These are phyloP conservation scores for Eriocheir sinensis DNA, from an alignment of 1,140 invertebrate species.

Conservation along the genomic window DNA sequence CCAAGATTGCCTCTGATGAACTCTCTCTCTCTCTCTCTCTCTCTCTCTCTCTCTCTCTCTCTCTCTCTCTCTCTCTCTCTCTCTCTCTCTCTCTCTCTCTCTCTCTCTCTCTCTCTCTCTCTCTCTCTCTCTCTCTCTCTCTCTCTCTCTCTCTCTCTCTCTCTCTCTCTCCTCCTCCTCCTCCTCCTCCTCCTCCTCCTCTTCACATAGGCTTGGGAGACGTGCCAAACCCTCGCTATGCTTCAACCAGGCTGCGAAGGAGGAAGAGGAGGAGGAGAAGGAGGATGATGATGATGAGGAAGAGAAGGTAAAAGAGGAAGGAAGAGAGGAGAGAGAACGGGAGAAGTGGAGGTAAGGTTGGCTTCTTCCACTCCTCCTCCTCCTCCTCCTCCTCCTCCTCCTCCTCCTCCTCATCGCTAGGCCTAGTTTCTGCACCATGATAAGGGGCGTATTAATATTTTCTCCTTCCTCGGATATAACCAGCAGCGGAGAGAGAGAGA, in stretches of 20 bases:
- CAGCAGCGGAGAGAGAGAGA: not conserved
- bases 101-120: constrained; percentile 4
- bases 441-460: constrained; percentile 17
- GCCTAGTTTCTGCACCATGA: not conserved
- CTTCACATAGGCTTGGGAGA: not conserved
- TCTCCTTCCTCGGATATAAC: not conserved
- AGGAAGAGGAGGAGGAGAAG: not conserved
- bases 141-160: too few relatives aligned
- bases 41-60: constrained; percentile 40
- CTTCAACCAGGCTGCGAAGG: not conserved
- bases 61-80: constrained; percentile 57
- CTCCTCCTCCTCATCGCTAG: not conserved
- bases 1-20: not conserved
- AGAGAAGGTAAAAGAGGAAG: too few relatives aligned
- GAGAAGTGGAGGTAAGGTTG: too few relatives aligned
- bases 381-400: too few relatives aligned
- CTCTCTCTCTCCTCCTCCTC: too few relatives aligned
- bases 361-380: too few relatives aligned
- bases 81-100: constrained; percentile 56
- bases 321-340: too few relatives aligned
- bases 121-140: too few relatives aligned
- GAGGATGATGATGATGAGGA: too few relatives aligned
- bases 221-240: not conserved
- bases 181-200: not conserved
- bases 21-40: constrained; percentile 13